Evolutionary conservation across 30 jellyfish, hydroid and myxozoan species (phyloP).

Genomic region (Sanderia malayensis): DNA sequence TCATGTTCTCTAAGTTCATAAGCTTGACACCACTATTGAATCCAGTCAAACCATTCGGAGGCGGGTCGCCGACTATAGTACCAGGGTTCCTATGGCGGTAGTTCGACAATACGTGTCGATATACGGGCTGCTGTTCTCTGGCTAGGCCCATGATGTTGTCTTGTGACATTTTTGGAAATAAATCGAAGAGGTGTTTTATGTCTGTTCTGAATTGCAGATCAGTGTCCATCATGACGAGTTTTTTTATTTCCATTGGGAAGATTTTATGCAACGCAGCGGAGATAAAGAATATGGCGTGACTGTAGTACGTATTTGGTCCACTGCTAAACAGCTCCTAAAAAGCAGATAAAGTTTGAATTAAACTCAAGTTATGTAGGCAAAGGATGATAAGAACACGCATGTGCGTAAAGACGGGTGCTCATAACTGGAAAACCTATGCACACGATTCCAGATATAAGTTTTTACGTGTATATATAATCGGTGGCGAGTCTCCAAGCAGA

Average conservation of each 20-base stretch:
- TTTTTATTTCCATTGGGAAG: constrained; percentile 33
- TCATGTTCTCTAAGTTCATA: constrained; percentile 67
- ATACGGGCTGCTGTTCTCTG: constrained; percentile 90
- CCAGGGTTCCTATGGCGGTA: constrained; percentile 63
- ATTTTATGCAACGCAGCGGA: constrained; percentile 76
- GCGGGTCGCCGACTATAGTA: constrained; percentile 78
- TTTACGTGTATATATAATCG: too few relatives aligned
- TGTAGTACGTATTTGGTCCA: constrained; percentile 61
- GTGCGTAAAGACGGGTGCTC: too few relatives aligned
- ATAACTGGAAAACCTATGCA: too few relatives aligned
- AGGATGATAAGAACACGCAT: too few relatives aligned
- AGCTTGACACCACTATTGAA: constrained; percentile 88
- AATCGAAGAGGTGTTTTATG: constrained; percentile 47
- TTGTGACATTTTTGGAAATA: constrained; percentile 59
- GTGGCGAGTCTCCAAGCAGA: too few relatives aligned
- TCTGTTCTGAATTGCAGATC: constrained; percentile 72
- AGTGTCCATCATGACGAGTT: constrained; percentile 71
- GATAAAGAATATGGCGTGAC: constrained; percentile 63
- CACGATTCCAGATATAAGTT: too few relatives aligned
- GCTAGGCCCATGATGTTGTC: constrained; percentile 74
- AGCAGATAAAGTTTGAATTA: neutral
- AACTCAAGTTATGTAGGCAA: too few relatives aligned
- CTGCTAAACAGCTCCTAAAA: constrained; percentile 69
- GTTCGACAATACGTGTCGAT: constrained; percentile 67
- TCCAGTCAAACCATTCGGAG: constrained; percentile 87